phyloP scores from a whole-genome alignment of 2,113 vertebrate species.

The Podocnemis expansa region DNA sequence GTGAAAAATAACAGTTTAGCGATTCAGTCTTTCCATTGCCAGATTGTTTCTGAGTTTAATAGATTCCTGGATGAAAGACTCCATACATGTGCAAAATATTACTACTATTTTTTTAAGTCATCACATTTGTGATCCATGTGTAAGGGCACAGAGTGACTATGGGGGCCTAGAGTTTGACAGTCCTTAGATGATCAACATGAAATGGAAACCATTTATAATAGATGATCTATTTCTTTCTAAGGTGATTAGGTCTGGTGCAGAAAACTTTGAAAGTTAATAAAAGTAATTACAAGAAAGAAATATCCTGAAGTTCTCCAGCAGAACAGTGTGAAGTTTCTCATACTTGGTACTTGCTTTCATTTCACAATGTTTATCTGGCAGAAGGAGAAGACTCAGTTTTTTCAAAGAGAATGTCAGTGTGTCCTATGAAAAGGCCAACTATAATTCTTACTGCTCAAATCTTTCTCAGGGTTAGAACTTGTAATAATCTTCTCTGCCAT shows the following conservation, averaged over 20 bases:
- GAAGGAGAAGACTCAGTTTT: not conserved
- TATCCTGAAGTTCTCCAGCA: not conserved
- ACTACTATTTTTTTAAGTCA: slow-evolving; percentile 7
- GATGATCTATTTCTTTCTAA: not conserved
- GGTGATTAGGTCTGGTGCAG: not conserved
- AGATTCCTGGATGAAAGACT: not conserved
- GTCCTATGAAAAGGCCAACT: slow-evolving; percentile 1
- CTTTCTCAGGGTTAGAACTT: not conserved
- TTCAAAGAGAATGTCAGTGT: slow-evolving; percentile 18
- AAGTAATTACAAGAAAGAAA: not conserved
- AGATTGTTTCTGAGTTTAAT: not conserved
- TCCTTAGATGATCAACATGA: slow-evolving; percentile 2
- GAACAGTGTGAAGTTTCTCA: not conserved
- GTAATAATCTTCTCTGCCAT: slow-evolving; percentile 9
- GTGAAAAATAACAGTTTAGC: not conserved
- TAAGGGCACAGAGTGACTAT: not conserved
- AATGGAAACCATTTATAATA: slow-evolving; percentile 41
- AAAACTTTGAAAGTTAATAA: slow-evolving; percentile 5
- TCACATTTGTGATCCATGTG: slow-evolving; percentile 33
- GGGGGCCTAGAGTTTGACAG: not conserved
- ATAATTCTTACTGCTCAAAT: slow-evolving; percentile 6
- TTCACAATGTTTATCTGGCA: not conserved
- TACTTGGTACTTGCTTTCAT: not conserved
- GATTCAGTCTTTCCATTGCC: not conserved
- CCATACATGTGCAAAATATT: not conserved